A percentile compares a stretch with the other conserved stretches of the same genome.
Conservation (phyloP, 64 coral and sea anemone species). For the Stichodactyla helianthus region DNA sequence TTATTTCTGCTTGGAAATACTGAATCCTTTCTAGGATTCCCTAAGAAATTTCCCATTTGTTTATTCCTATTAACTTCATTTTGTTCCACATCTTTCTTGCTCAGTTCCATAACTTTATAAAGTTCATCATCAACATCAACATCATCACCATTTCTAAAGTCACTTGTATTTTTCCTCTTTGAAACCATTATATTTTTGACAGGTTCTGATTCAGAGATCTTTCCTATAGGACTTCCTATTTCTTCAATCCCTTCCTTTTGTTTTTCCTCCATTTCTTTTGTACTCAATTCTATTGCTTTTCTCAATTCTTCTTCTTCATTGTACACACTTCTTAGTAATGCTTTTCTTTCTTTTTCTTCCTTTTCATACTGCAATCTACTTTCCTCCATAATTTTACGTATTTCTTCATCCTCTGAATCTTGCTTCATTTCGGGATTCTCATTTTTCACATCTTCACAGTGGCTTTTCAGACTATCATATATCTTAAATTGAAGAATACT, state of each 20-base stretch:
- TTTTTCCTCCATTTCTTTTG: constrained; percentile 9
- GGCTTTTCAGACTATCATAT: neutral
- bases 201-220: neutral
- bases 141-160: neutral
- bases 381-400: constrained; percentile 26
- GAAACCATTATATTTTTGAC: neutral
- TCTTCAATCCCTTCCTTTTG: neutral
- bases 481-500: neutral
- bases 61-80: neutral
- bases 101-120: neutral
- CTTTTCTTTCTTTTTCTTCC: constrained; percentile 1
- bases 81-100: neutral
- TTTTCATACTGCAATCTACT: constrained; percentile 30
- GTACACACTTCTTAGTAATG: neutral
- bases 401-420: neutral
- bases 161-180: neutral
- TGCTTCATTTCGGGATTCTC: neutral
- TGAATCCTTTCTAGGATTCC: neutral
- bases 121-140: neutral
- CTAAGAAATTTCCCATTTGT: no score
- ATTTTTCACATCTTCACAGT: neutral
- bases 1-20: neutral
- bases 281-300: constrained; percentile 23
- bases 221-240: neutral
- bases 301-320: neutral